Evolutionary conservation across 2,888 invertebrate species (phyloP).

Genomic region (Macaria notata): DNA sequence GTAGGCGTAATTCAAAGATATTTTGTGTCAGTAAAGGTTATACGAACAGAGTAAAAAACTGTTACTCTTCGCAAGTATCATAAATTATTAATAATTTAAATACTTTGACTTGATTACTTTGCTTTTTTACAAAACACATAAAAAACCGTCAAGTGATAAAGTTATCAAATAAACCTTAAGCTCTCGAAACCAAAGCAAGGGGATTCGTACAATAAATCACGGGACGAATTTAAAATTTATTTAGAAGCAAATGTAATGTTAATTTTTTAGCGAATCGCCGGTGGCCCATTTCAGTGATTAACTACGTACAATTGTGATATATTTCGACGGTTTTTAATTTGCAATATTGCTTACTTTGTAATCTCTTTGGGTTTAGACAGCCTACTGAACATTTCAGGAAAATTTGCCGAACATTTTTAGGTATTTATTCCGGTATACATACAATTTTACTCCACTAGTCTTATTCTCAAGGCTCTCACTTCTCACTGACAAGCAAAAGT

Average conservation of each 20-base stretch:
- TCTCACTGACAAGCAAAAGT: too few species aligned
- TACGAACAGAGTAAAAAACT: too few species aligned
- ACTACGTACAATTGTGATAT: conserved; percentile 33
- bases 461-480: too few species aligned
- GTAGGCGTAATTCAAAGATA: too few species aligned
- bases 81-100: too few species aligned
- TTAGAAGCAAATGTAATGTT: conserved; percentile 64
- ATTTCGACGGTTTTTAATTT: conserved; percentile 26
- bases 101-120: too few species aligned
- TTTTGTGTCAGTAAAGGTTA: too few species aligned
- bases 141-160: not conserved
- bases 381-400: not conserved
- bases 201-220: conserved; percentile 62
- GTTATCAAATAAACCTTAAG: not conserved
- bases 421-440: too few species aligned
- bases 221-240: conserved; percentile 69
- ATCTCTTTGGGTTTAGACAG: conserved; percentile 19
- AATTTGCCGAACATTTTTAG: conserved; percentile 2
- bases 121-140: too few species aligned
- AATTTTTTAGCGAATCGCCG: conserved; percentile 66
- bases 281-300: conserved; percentile 61
- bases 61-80: too few species aligned
- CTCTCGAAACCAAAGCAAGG: conserved; percentile 16
- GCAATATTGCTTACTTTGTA: conserved; percentile 24
- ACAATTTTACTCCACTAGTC: too few species aligned